These are phyloP conservation scores for Gymnocypris eckloni DNA, from an alignment of 2,797 vertebrate genomes.

Conservation along the genomic window DNA sequence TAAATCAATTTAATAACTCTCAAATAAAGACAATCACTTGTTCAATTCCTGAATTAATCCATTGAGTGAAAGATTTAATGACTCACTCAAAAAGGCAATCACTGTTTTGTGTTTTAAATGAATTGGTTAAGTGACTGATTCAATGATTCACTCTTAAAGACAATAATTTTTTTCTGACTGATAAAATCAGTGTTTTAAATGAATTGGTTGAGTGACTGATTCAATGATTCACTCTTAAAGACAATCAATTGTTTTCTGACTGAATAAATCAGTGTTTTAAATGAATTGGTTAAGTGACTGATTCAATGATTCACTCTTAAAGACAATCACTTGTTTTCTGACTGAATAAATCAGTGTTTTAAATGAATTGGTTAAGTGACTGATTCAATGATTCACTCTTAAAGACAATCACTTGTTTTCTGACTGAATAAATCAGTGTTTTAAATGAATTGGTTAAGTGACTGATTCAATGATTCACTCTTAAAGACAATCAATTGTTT, in stretches of 20 bases:
- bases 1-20: neutral
- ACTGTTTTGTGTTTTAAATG: neutral
- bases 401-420: too few relatives aligned
- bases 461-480: neutral
- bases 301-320: too few relatives aligned
- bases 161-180: neutral
- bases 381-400: too few relatives aligned
- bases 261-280: too few relatives aligned
- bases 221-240: neutral
- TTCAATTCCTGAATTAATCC: neutral
- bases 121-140: neutral
- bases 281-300: too few relatives aligned
- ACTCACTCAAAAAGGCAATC: neutral
- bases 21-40: neutral
- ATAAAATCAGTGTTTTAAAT: neutral
- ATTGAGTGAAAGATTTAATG: neutral
- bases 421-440: too few relatives aligned
- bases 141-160: neutral
- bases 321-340: too few relatives aligned
- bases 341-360: too few relatives aligned
- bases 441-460: neutral
- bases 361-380: too few relatives aligned
- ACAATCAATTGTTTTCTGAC: too few relatives aligned
- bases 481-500: neutral
- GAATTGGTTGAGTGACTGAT: neutral